Conservation (phyloP, 23 tunicate genomes). For the Ascidia mentula region DNA sequence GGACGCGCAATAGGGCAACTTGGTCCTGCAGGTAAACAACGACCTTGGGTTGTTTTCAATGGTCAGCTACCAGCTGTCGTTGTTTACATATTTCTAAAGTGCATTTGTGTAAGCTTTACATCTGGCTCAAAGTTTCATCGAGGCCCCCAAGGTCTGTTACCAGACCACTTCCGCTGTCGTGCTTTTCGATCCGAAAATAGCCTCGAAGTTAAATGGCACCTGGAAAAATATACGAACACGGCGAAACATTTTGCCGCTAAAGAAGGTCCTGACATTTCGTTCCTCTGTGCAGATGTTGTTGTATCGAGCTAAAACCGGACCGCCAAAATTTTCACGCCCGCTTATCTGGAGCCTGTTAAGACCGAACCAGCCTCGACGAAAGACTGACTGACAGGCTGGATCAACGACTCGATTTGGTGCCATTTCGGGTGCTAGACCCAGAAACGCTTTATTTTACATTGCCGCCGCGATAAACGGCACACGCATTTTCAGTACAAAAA, state of each 20-base stretch:
- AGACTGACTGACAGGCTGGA: not conserved
- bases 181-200: no score
- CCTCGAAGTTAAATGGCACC: no score
- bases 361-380: not conserved
- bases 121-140: no score
- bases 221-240: not conserved
- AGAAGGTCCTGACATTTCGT: not conserved
- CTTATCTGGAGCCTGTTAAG: not conserved
- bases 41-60: no score
- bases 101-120: no score
- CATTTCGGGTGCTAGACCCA: not conserved
- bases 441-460: not conserved
- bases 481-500: constrained; percentile 8
- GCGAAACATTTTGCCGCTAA: not conserved
- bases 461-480: not conserved
- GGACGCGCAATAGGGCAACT: no score
- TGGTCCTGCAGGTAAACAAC: no score
- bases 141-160: no score
- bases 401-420: not conserved
- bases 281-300: not conserved
- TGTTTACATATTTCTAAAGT: no score
- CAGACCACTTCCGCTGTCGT: no score
- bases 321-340: not conserved
- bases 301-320: not conserved
- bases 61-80: no score